Conservation (phyloP, 1,140 invertebrate species). For the Dinoponera quadriceps region DNA sequence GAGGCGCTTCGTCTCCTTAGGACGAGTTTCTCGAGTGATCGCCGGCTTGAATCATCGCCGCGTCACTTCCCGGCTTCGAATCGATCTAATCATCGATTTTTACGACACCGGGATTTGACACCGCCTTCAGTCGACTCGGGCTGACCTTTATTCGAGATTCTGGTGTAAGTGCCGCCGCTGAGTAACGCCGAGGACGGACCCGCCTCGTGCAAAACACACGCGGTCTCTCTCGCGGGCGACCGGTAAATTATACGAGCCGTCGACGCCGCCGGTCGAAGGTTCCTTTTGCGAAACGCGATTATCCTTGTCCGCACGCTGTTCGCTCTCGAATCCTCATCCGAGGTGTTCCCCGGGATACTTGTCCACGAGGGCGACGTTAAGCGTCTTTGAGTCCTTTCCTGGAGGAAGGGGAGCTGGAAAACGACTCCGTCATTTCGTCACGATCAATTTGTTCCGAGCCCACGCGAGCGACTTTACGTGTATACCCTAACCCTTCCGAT, state of each 20-base stretch:
- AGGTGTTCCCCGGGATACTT: not conserved
- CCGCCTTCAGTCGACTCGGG: slow-evolving; percentile 32
- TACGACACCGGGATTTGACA: slow-evolving; percentile 35
- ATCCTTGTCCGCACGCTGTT: slow-evolving; percentile 3
- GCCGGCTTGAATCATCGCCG: slow-evolving; percentile 9
- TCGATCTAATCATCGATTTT: slow-evolving; percentile 20
- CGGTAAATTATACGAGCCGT: slow-evolving; percentile 16
- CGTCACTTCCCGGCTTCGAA: not conserved
- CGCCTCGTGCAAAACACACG: not conserved
- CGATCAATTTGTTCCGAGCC: not conserved
- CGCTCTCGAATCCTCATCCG: not conserved
- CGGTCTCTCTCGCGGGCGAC: not conserved
- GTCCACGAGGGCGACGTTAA: not conserved
- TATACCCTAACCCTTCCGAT: not conserved
- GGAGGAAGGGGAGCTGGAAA: no score
- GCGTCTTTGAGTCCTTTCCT: not conserved
- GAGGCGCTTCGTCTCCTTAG: not conserved
- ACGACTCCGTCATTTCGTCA: not conserved
- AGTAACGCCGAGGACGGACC: slow-evolving; percentile 10
- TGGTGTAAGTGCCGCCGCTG: slow-evolving; percentile 10
- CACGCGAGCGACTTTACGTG: not conserved
- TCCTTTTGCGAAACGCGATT: not conserved
- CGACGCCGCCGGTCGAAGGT: not conserved
- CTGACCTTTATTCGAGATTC: slow-evolving; percentile 16
- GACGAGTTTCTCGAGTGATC: slow-evolving; percentile 39